These are phyloP conservation scores for Stegostoma tigrinum DNA, from an alignment of 2,113 vertebrate species.

Conservation along the genomic window DNA sequence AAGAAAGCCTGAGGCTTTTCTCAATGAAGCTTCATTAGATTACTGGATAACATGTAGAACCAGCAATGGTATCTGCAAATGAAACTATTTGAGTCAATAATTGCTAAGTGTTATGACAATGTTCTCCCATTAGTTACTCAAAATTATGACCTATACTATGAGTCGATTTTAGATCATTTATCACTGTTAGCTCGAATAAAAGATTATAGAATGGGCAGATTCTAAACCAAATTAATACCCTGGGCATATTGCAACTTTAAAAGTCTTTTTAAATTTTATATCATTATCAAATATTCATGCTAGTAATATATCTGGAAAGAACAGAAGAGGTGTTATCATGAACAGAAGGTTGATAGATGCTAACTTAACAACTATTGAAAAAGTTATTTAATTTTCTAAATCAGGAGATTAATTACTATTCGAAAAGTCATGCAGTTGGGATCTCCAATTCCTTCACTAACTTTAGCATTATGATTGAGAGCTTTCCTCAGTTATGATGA, in stretches of 20 bases:
- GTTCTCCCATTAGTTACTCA: not conserved
- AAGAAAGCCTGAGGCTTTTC: not conserved
- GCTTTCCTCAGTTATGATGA: not conserved
- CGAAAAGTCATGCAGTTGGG: not conserved
- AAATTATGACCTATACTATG: not conserved
- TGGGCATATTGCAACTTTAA: not conserved
- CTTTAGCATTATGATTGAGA: not conserved
- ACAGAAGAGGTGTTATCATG: not conserved
- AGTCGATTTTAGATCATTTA: not conserved
- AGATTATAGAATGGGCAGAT: not conserved
- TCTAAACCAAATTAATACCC: not conserved
- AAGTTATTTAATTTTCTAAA: not conserved
- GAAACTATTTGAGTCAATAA: not conserved
- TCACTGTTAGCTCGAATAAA: not conserved
- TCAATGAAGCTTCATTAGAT: not conserved
- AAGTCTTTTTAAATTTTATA: not conserved
- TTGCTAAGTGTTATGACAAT: not conserved
- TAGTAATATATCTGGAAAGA: not conserved
- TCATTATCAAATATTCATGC: slow-evolving; percentile 1
- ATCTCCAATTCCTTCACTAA: not conserved
- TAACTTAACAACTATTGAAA: not conserved
- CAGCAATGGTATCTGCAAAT: not conserved
- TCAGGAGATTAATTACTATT: not conserved
- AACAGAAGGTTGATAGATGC: not conserved
- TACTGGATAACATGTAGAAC: not conserved